A percentile compares a stretch with the other conserved stretches of the same genome.
phyloP scores from a whole-genome alignment of 2,888 invertebrate species.

The Diarsia dahlii region DNA sequence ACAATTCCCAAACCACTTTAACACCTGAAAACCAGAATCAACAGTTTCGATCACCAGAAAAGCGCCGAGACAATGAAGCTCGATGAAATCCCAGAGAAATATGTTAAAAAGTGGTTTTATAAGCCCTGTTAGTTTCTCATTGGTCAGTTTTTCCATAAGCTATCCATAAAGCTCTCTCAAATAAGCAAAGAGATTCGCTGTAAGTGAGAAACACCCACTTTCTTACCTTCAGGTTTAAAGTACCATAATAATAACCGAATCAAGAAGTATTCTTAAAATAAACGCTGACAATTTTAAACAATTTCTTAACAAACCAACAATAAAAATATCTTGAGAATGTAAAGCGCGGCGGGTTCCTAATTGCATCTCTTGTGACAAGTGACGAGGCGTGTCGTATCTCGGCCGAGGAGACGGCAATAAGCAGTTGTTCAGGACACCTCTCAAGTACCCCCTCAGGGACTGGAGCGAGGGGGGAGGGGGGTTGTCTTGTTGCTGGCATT shows the following conservation, averaged over 20 bases:
- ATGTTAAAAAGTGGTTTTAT: no score
- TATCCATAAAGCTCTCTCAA: neutral
- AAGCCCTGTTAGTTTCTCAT: neutral
- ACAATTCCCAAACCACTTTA: no score
- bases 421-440: constrained; percentile 38
- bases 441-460: constrained; percentile 18
- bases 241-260: neutral
- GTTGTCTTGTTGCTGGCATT: constrained; percentile 47
- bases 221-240: neutral
- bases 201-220: neutral
- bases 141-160: neutral
- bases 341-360: constrained; percentile 36
- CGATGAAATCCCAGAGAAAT: no score
- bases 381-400: constrained; percentile 50
- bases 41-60: no score
- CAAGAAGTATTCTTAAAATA: constrained; percentile 21
- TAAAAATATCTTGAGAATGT: constrained; percentile 31
- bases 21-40: no score
- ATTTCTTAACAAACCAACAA: constrained; percentile 18
- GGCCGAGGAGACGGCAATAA: constrained; percentile 30
- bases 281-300: constrained; percentile 2
- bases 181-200: neutral
- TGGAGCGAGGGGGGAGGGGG: neutral
- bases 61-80: no score
- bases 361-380: constrained; percentile 52